Percentiles rank a stretch among this genome's conserved stretches.
Conservation (phyloP, 1,140 invertebrate species). For the Aphelenchoides besseyi region DNA sequence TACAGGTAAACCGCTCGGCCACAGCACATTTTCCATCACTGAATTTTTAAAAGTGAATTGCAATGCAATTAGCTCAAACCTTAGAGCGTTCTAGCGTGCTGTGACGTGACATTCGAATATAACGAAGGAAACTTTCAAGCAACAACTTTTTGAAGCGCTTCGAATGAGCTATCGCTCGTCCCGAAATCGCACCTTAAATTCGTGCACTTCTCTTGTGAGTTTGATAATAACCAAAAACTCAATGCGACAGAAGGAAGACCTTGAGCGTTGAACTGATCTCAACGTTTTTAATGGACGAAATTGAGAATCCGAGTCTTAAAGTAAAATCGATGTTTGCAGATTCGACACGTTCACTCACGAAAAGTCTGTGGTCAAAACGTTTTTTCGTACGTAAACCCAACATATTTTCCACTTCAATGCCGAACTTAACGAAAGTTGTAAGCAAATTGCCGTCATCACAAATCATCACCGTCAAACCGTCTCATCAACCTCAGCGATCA, state of each 20-base stretch:
- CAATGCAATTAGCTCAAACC: neutral
- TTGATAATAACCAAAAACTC: no score
- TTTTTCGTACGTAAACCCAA: slow-evolving; percentile 4
- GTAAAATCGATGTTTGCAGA: slow-evolving; percentile 80
- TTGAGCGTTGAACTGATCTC: slow-evolving; percentile 22
- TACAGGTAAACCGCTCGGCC: no score
- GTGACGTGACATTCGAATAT: neutral
- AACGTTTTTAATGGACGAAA: no score
- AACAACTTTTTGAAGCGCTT: no score
- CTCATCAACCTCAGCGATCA: neutral
- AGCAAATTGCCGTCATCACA: neutral
- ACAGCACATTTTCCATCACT: no score
- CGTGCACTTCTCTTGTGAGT: no score
- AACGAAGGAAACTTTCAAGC: no score
- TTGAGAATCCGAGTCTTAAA: slow-evolving; percentile 74
- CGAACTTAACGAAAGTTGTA: neutral
- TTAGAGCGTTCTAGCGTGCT: no score
- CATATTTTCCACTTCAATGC: neutral
- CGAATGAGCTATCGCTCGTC: no score
- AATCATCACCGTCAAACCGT: neutral
- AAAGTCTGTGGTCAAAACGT: slow-evolving; percentile 72
- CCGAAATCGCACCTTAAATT: no score
- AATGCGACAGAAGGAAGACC: no score
- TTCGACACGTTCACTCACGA: slow-evolving; percentile 90
- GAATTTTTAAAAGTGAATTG: slow-evolving; percentile 65